Base-by-base conservation (phyloP, 2,797 vertebrate species). In the Onychomys torridus region DNA sequence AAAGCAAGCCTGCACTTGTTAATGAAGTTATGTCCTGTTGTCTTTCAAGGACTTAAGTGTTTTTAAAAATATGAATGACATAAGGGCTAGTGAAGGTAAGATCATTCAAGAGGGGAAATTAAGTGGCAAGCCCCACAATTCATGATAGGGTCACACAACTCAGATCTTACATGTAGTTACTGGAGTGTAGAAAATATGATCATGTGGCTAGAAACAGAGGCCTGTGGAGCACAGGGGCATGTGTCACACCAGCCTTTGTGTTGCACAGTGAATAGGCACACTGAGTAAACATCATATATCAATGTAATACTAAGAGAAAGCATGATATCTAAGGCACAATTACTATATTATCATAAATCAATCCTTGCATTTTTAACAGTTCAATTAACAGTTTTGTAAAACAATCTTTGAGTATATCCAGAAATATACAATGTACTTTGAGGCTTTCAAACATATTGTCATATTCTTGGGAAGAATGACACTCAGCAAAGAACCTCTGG, bases 231-330 rank as follows among this genome's bases (percentile, higher is more conserved):
- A 23, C 27, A 37, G 27, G 25, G 49, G 27, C 11, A 4, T 12
- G 0, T 19, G 27, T 29, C 10, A 19, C 7, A 83, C 8, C 16
- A n/a, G 63, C 16, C 52, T 49, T 12, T 52, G 40, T 37, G 5
- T 27, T 67, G 29, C 4, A 21, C 17, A 34, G 2, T 82, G 14
- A 92, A 85, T 6, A 61, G 12, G 6, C 3, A 77, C 10, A 52
- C 9, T 25, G 19, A 55, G 25, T 23, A 92, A 57, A 37, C 59
- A 43, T 11, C 40, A 84, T 43, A 7, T 49, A 84, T 19, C 37
- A 85, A 89, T 46, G 17, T 32, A 88, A n/a, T 71, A 37, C 86
- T 93, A 55, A 93, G 65, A 16, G 21, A 96, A 89, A 73, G 34
- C 40, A 25, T 90, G 23, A 23, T 9, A 65, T 65, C 55, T 82